Evolutionary conservation across 2,113 vertebrate genomes (phyloP).

Genomic region (Cisticola juncidis): DNA sequence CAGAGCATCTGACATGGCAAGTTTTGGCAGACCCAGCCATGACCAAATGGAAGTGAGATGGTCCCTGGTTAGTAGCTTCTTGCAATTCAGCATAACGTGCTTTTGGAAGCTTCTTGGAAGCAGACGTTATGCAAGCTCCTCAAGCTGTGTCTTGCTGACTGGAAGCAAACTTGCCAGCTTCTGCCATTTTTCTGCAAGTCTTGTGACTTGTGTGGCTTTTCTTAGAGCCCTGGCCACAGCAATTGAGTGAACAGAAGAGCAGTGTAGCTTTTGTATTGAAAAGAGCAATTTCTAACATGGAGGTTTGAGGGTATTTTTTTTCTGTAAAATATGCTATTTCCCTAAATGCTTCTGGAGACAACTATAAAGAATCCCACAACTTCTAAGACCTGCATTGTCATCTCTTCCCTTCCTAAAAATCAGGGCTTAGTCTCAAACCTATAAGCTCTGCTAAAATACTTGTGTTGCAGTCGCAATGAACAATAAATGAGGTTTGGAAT

Average conservation of each 20-base stretch:
- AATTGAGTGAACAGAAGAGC: neutral
- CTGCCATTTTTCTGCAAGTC: constrained; percentile 44
- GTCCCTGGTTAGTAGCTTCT: constrained; percentile 27
- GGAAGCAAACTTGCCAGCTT: constrained; percentile 28
- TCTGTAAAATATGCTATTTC: neutral
- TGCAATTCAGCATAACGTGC: neutral
- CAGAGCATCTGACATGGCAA: neutral
- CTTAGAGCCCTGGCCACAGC: neutral
- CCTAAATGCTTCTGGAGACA: neutral
- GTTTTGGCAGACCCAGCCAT: constrained; percentile 6
- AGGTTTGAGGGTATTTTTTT: neutral
- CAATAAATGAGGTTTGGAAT: constrained; percentile 22
- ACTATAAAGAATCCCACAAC: neutral
- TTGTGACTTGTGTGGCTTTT: constrained; percentile 52
- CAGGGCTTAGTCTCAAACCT: neutral
- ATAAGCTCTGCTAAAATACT: constrained; percentile 5
- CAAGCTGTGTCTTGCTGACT: constrained; percentile 47
- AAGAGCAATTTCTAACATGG: neutral
- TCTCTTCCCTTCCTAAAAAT: neutral
- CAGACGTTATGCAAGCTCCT: constrained; percentile 31
- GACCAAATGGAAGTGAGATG: constrained; percentile 31
- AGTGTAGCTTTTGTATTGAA: neutral
- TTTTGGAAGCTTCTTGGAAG: constrained; percentile 30
- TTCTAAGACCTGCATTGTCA: neutral
- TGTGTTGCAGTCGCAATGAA: neutral